These are phyloP conservation scores for Cephus sareptanus DNA, from an alignment of 2,888 invertebrate genomes.

Conservation along the genomic window DNA sequence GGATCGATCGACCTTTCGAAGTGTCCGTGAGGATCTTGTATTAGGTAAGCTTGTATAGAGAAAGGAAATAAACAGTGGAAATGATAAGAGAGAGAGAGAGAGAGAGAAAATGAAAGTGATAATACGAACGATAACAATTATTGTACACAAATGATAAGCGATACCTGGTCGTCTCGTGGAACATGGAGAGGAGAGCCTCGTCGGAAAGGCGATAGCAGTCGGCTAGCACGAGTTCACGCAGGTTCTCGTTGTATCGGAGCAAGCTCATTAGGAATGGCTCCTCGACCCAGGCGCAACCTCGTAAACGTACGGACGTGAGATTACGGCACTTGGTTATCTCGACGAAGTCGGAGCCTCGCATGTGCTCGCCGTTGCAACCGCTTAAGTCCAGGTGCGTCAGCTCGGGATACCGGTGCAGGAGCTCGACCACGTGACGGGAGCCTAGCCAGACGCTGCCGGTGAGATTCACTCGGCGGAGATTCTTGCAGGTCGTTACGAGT, in stretches of 20 bases:
- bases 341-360: conserved; percentile 19
- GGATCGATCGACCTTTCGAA: too few relatives aligned
- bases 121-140: too few relatives aligned
- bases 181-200: conserved; percentile 28
- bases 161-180: conserved; percentile 4
- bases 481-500: conserved; percentile 31
- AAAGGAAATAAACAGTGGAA: too few relatives aligned
- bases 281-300: conserved; percentile 24
- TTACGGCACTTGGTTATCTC: conserved; percentile 32
- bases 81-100: too few relatives aligned
- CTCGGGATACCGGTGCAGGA: conserved; percentile 6
- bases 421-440: conserved; percentile 9
- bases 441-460: conserved; percentile 30
- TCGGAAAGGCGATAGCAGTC: conserved; percentile 33
- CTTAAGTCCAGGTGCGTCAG: conserved; percentile 13
- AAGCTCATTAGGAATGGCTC: conserved; percentile 26
- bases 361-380: conserved; percentile 8
- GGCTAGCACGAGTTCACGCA: conserved; percentile 30
- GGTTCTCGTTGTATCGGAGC: conserved; percentile 31
- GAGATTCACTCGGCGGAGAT: conserved; percentile 30
- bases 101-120: too few relatives aligned
- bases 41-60: too few relatives aligned
- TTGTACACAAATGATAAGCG: too few relatives aligned
- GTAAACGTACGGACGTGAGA: conserved; percentile 25
- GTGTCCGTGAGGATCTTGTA: too few relatives aligned